Evolutionary conservation across 2,797 vertebrate genomes (phyloP).

Genomic region (Geotrypetes seraphini): DNA sequence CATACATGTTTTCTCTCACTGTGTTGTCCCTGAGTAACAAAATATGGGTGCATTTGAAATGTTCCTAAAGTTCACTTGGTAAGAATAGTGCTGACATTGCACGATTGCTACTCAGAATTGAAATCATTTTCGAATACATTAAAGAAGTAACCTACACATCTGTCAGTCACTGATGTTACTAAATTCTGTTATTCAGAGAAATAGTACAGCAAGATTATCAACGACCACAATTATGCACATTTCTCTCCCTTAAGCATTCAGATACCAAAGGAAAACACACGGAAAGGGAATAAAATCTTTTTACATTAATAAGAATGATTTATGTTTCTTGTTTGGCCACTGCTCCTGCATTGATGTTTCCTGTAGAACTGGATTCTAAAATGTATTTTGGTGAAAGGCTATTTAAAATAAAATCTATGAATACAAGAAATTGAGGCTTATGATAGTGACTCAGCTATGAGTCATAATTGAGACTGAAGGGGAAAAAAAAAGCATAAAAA

Average conservation of each 20-base stretch:
- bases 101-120: slow-evolving; percentile 4
- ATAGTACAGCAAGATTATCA: slow-evolving; percentile 16
- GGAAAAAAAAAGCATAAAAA: no score
- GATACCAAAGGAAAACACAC: slow-evolving; percentile 12
- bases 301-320: slow-evolving; percentile 5
- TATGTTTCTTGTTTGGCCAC: background rate
- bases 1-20: slow-evolving; percentile 12
- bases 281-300: slow-evolving; percentile 5
- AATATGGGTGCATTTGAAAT: background rate
- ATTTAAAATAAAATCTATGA: slow-evolving; percentile 12
- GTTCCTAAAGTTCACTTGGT: slow-evolving; percentile 2
- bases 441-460: slow-evolving; percentile 15
- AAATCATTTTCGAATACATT: slow-evolving; percentile 10
- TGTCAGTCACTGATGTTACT: slow-evolving; percentile 14
- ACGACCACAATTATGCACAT: slow-evolving; percentile 2
- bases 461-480: slow-evolving; percentile 4
- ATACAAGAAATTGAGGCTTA: slow-evolving; percentile 12
- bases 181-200: slow-evolving; percentile 15
- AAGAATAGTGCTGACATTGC: slow-evolving; percentile 6
- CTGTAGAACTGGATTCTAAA: slow-evolving; percentile 8
- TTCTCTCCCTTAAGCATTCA: background rate
- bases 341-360: background rate
- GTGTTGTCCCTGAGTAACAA: slow-evolving; percentile 8
- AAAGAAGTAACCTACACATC: slow-evolving; percentile 3
- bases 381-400: slow-evolving; percentile 9